Conservation (phyloP, 2,888 invertebrate genomes). For the Cepaea hortensis region DNA sequence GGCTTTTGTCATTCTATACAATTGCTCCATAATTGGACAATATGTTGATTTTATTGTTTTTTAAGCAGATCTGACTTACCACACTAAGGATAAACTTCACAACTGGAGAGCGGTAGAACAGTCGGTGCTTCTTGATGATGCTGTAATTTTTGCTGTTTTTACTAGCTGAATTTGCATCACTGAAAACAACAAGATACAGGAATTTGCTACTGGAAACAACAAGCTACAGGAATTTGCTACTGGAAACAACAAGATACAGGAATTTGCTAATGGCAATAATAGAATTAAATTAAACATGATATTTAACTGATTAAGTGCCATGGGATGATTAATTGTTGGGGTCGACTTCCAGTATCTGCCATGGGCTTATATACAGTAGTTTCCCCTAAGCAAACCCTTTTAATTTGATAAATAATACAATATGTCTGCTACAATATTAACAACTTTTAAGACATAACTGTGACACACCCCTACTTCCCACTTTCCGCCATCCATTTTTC, state of each 20-base stretch:
- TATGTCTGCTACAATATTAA: too few species aligned
- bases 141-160: conserved; percentile 5
- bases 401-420: too few species aligned
- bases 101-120: conserved; percentile 42
- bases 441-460: too few species aligned
- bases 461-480: too few species aligned
- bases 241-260: not conserved
- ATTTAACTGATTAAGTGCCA: too few species aligned
- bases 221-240: not conserved
- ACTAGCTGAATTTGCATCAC: not conserved
- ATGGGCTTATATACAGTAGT: too few species aligned
- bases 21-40: not conserved
- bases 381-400: too few species aligned
- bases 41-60: not conserved
- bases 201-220: not conserved
- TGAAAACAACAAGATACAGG: not conserved
- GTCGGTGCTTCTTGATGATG: conserved; percentile 20
- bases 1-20: not conserved
- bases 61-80: conserved; percentile 3
- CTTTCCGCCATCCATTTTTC: too few species aligned
- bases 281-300: too few species aligned
- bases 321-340: too few species aligned
- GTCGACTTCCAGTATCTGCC: too few species aligned
- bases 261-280: too few species aligned
- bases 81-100: conserved; percentile 43